Percentiles rank a stretch among this genome's conserved stretches.
These are phyloP conservation scores for Lacanobia wlatinum DNA, from an alignment of 2,888 invertebrate species.

Conservation along the genomic window DNA sequence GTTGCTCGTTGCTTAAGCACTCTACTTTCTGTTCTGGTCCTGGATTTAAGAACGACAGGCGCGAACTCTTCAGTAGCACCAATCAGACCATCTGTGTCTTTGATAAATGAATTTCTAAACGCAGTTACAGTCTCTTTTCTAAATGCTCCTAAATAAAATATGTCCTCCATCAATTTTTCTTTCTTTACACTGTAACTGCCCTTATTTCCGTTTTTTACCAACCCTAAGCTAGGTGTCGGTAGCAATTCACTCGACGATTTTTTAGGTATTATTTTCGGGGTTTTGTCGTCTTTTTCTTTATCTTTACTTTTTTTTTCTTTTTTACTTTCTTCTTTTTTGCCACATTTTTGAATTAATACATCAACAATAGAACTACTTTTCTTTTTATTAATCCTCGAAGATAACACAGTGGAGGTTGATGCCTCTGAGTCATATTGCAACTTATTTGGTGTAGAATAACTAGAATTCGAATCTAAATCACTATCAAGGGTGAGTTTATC, in stretches of 20 bases:
- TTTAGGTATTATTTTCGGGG: slow-evolving; percentile 91
- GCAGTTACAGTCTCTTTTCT: slow-evolving; percentile 93
- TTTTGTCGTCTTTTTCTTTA: slow-evolving; percentile 90
- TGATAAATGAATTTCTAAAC: slow-evolving; percentile 92
- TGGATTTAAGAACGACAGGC: slow-evolving; percentile 93
- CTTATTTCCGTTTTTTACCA: slow-evolving; percentile 83
- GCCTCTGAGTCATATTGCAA: slow-evolving; percentile 93
- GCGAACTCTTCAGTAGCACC: slow-evolving; percentile 92
- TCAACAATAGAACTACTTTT: slow-evolving; percentile 92
- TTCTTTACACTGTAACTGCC: slow-evolving; percentile 84
- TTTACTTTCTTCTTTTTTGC: slow-evolving; percentile 90
- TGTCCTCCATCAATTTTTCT: slow-evolving; percentile 90
- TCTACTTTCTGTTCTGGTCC: slow-evolving; percentile 94
- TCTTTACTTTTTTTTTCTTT: slow-evolving; percentile 87
- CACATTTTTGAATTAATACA: slow-evolving; percentile 92
- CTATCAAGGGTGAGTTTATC: slow-evolving; percentile 91
- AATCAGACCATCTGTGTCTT: slow-evolving; percentile 91
- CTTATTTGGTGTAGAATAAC: slow-evolving; percentile 90
- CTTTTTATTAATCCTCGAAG: slow-evolving; percentile 88
- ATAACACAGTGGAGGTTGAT: slow-evolving; percentile 92
- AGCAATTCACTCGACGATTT: slow-evolving; percentile 90
- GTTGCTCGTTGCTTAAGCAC: slow-evolving; percentile 93
- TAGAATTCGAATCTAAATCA: slow-evolving; percentile 93
- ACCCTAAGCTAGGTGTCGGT: slow-evolving; percentile 92
- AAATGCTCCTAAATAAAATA: slow-evolving; percentile 92